Conservation (phyloP, 2,113 vertebrate genomes). For the Melospiza melodia region DNA sequence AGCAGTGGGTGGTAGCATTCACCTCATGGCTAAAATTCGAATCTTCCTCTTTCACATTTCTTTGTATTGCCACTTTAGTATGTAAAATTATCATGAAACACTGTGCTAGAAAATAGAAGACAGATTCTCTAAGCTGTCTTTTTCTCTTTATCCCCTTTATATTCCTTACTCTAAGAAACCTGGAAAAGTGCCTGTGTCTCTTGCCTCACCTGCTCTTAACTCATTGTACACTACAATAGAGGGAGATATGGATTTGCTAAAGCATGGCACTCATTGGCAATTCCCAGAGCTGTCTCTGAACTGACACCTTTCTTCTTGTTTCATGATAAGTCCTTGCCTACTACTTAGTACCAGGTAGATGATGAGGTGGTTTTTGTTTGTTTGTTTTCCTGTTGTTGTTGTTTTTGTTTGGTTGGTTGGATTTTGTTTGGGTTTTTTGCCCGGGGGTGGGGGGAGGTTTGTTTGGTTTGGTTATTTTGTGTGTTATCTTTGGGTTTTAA, state of each 20-base stretch:
- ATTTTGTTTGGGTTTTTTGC: too few species aligned
- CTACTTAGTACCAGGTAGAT: not conserved
- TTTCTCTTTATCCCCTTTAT: not conserved
- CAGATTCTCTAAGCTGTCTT: not conserved
- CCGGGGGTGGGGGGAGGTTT: not conserved
- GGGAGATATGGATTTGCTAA: not conserved
- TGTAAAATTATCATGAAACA: not conserved
- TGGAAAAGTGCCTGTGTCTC: not conserved
- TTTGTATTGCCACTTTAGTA: fast-evolving
- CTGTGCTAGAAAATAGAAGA: not conserved
- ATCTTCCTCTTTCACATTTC: not conserved
- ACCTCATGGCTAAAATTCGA: not conserved
- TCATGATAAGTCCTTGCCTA: not conserved
- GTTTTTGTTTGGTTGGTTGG: too few species aligned
- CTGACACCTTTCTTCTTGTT: not conserved
- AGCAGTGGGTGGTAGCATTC: fast-evolving
- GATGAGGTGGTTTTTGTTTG: too few species aligned
- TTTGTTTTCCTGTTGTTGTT: too few species aligned
- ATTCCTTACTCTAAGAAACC: not conserved
- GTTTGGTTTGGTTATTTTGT: not conserved
- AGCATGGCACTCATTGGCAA: not conserved
- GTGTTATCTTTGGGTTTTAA: not conserved
- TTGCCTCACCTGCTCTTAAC: not conserved
- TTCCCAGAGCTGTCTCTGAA: not conserved
- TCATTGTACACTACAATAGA: not conserved